Base-by-base conservation (phyloP, 2,113 vertebrate species). In the Poeciliopsis prolifica region DNA sequence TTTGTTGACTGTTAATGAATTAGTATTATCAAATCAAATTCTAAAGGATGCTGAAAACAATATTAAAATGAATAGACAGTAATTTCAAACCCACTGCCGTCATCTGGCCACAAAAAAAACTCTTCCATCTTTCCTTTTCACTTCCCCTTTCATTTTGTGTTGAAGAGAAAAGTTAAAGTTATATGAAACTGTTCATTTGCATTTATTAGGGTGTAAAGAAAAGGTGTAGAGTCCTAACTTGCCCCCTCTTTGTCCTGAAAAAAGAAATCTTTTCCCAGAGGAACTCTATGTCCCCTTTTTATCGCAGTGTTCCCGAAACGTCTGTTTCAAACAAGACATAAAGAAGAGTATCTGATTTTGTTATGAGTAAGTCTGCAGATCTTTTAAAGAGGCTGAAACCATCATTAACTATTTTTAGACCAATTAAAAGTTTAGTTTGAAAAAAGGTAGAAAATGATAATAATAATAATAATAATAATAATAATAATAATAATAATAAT, bases 251-350 rank as follows among this genome's bases (percentile, higher is more conserved):
- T 44, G 17, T 77, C 48, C 81, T 81, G 82, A n/a, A 12, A 28
- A 44, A 44, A 70, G 54, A 82, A 88, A 84, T 51, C 11, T 62
- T 74, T 86, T 72, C 44, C 61, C 17, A 65, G 29, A 74, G 68
- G 74, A 72, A 70, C 15, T 0, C 11, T 61, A 28, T 2, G 65
- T 70, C 29, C 48, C 9, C 29, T 62, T 80, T 70, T 64, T 64
- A 28, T 61, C 61, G 62, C 26, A 2, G 75, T 44, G 19, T 28
- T 83, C 64, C 61, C 67, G 77, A 83, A 30, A 76, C 68, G 54
- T 77, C 13, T 26, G 30, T 75, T 71, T 90, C 80, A 77, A 89
- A 86, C 70, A 83, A 82, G 61, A 83, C 2, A 4, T 89, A 83
- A 88, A 78, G 37, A 75, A 60, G 87, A 91, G 24, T 33, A 61